These are phyloP conservation scores for Horisme vitalbata DNA, from an alignment of 2,888 invertebrate species.

Conservation along the genomic window DNA sequence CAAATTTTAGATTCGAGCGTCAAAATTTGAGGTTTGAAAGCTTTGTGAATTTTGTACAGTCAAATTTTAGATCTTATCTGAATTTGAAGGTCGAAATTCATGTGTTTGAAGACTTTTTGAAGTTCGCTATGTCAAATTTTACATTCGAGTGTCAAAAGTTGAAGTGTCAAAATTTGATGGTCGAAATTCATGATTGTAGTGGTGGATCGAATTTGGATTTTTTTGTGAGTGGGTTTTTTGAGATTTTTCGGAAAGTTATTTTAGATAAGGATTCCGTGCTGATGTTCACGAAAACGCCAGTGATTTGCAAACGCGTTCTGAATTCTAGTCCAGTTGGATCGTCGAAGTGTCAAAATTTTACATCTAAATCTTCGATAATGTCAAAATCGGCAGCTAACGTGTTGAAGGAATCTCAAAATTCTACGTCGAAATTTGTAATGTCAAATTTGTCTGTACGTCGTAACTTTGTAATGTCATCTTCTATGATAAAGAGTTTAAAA, in stretches of 20 bases:
- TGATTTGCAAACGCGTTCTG: not conserved
- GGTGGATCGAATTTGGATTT: conserved; percentile 15
- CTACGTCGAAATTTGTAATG: too few species aligned
- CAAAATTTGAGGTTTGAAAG: not conserved
- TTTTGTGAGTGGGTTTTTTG: too few species aligned
- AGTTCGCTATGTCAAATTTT: too few species aligned
- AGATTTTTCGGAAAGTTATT: conserved; percentile 9
- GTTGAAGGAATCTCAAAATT: conserved; percentile 6
- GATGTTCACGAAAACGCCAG: not conserved
- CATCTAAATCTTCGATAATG: not conserved
- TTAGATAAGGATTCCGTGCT: not conserved
- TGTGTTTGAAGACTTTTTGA: too few species aligned
- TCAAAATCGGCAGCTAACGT: conserved; percentile 5
- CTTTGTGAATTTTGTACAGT: not conserved
- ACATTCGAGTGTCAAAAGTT: too few species aligned
- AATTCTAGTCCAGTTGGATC: too few species aligned
- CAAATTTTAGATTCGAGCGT: conserved; percentile 10
- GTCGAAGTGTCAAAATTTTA: not conserved
- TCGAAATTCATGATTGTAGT: conserved; percentile 4
- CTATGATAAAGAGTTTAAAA: too few species aligned
- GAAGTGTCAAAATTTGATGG: not conserved
- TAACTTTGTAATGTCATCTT: too few species aligned
- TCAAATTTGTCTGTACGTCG: too few species aligned
- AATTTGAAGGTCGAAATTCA: not conserved
- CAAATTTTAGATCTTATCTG: not conserved